phyloP scores from a whole-genome alignment of 2,888 invertebrate species.

The Xylophagus ater region DNA sequence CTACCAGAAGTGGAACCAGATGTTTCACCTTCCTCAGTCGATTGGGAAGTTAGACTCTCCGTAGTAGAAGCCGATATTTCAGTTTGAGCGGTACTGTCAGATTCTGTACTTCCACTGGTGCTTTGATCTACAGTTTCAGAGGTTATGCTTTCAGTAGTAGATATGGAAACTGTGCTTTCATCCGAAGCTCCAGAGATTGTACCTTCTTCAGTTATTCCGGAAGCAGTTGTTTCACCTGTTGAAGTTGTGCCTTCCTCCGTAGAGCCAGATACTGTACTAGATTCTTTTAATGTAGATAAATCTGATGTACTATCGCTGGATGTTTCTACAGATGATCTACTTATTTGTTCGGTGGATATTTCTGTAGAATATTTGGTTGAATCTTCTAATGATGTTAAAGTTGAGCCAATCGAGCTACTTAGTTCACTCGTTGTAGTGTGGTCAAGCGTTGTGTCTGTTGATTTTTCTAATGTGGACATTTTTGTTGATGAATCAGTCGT shows the following conservation, averaged over 20 bases:
- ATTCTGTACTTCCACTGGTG: constrained; percentile 14
- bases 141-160: neutral
- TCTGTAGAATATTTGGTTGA: constrained; percentile 6
- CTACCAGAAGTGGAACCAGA: constrained; percentile 23
- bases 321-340: constrained; percentile 3
- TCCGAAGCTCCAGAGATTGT: neutral
- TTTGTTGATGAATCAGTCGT: constrained; percentile 6
- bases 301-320: constrained; percentile 7
- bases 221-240: constrained; percentile 20
- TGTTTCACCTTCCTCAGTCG: neutral
- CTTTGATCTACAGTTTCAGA: neutral
- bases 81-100: constrained; percentile 13
- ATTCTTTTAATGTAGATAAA: constrained; percentile 2
- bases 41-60: constrained; percentile 1
- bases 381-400: constrained; percentile 1
- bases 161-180: neutral
- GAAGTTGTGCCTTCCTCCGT: constrained; percentile 18
- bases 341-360: constrained; percentile 9
- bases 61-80: constrained; percentile 9
- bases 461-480: constrained; percentile 5
- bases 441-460: constrained; percentile 12
- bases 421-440: too few relatives aligned
- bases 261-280: constrained; percentile 4
- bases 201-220: constrained; percentile 10
- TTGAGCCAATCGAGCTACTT: too few relatives aligned